Evolutionary conservation across 2,797 vertebrate genomes (phyloP), one percentile per base, ranked within the genome.

Genomic region (Microcaecilia unicolor): DNA sequence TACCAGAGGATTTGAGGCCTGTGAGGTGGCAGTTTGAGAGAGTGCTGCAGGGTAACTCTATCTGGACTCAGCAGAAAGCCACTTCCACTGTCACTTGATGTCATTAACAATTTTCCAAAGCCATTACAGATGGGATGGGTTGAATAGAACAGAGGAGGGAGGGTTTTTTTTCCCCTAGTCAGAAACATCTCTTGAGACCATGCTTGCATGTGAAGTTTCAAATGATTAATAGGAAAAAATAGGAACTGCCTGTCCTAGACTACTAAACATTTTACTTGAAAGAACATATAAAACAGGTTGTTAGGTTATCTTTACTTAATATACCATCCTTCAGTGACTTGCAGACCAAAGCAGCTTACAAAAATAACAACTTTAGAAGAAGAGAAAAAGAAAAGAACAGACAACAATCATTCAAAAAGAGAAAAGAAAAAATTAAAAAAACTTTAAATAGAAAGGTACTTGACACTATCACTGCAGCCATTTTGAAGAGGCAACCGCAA

Each of bases 81-180:
- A n/a, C 54, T 78, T 78, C 5, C 46, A 80, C 76, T 80, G 64
- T 76, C 81, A 76, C 74, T 83, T 81, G 72, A 76, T 78, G 73
- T 81, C 77, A 81, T 80, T 84, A 78, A 80, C 74, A 84, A 81
- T 83, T 80, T 74, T 81, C 71, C 81, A 76, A 83, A 74, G 58
- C 76, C 74, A 78, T 83, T 83, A 80, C 77, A 83, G 80, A 83
- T 83, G 71, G 73, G 70, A 70, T 66, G 64, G 64, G 58, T 73
- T 78, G 78, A 81, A 84, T 81, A 81, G 70, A 70, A 74, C 54
- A 58, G 59, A 78, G 64, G 63, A 75, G 66, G 68, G 58, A 78
- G 71, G 74, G 80, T 81, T 72, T 78, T 73, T 79, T 81, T 81
- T n/a, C n/a, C n/a, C 74, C 74, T 67, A 80, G 80, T 66, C 70